A percentile compares a stretch with the other conserved stretches of the same genome.
Conservation (phyloP, 1,140 invertebrate genomes). For the Ooceraea biroi region DNA sequence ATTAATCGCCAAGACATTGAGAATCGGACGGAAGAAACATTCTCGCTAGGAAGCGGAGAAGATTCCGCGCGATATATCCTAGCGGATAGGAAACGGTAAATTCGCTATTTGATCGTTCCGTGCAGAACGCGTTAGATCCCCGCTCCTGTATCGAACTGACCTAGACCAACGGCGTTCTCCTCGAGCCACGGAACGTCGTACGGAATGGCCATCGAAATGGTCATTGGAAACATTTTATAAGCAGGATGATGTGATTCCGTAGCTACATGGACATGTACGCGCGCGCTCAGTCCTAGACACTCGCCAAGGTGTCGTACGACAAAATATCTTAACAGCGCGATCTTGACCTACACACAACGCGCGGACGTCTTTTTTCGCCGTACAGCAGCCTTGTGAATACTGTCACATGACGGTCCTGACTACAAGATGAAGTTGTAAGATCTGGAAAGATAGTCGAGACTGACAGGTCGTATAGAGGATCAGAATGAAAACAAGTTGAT, state of each 20-base stretch:
- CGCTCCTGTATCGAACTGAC: conserved; percentile 10
- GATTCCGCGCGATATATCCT: neutral
- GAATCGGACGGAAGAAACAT: neutral
- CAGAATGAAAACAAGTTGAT: too few relatives aligned
- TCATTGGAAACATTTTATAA: conserved; percentile 16
- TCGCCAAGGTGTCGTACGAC: conserved; percentile 76
- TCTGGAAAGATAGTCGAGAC: too few relatives aligned
- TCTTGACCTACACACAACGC: conserved; percentile 73
- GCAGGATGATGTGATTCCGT: conserved; percentile 9
- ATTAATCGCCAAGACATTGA: conserved; percentile 27
- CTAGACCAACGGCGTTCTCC: conserved; percentile 39
- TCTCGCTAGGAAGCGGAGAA: neutral
- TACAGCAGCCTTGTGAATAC: conserved; percentile 29
- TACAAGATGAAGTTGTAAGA: neutral
- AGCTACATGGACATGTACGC: conserved; percentile 71
- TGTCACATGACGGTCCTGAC: conserved; percentile 5
- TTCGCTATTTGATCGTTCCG: neutral
- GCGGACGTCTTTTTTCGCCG: conserved; percentile 67
- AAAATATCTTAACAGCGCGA: conserved; percentile 74
- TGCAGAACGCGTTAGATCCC: neutral
- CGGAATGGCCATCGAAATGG: neutral
- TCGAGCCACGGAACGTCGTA: conserved; percentile 15
- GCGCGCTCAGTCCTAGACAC: neutral
- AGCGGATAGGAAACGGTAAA: neutral
- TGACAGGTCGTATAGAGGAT: too few relatives aligned